phyloP scores from a whole-genome alignment of 2,888 invertebrate genomes.

The Aporophyla lueneburgensis region DNA sequence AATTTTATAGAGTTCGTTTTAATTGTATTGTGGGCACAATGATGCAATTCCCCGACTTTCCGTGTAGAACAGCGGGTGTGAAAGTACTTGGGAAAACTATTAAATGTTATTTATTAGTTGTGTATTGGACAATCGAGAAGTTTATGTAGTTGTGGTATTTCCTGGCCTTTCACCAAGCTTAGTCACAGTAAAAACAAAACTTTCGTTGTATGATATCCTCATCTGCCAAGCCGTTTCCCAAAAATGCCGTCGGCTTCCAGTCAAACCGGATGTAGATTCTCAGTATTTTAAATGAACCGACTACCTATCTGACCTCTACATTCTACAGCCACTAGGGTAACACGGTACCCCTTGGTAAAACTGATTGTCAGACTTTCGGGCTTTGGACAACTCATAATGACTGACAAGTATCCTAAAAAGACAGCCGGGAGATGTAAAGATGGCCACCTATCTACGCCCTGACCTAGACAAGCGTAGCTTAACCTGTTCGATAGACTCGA shows the following conservation, averaged over 20 bases:
- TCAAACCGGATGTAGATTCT: neutral
- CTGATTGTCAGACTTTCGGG: neutral
- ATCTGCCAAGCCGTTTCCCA: no score
- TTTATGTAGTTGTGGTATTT: neutral
- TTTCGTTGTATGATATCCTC: neutral
- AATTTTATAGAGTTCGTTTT: neutral
- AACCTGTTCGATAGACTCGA: neutral
- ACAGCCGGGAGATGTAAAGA: no score
- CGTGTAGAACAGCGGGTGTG: neutral
- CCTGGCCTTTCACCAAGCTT: neutral
- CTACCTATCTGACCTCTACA: neutral
- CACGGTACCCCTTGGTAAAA: neutral
- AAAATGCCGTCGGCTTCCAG: neutral
- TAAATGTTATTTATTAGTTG: neutral
- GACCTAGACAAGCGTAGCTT: neutral
- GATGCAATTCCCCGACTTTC: neutral
- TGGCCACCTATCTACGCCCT: neutral
- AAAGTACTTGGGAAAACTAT: neutral
- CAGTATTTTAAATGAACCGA: neutral
- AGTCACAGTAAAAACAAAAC: neutral
- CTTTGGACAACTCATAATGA: neutral
- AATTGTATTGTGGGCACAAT: neutral
- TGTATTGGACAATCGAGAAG: neutral
- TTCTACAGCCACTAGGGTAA: neutral
- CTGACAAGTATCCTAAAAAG: neutral